Conservation (phyloP, 2,888 invertebrate genomes). For the Laothoe populi region DNA sequence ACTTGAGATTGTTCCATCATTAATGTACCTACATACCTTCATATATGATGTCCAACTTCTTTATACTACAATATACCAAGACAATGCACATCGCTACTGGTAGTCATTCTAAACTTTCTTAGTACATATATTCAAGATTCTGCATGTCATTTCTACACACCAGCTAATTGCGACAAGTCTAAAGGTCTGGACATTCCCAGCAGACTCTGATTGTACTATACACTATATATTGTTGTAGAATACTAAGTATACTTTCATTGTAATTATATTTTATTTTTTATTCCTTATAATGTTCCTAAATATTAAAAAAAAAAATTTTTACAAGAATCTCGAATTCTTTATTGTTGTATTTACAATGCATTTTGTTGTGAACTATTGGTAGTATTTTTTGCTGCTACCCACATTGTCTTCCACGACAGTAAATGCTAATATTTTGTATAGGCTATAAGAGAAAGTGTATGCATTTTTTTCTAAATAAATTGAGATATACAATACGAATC, state of each 20-base stretch:
- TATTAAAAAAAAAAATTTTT: background rate
- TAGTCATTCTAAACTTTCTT: too few relatives aligned
- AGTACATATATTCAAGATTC: too few relatives aligned
- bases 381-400: too few relatives aligned
- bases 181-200: background rate
- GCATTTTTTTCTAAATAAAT: too few relatives aligned
- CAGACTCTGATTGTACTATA: background rate
- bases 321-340: background rate
- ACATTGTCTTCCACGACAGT: too few relatives aligned
- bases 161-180: too few relatives aligned
- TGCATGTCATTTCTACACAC: background rate
- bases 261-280: background rate
- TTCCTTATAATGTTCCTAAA: background rate
- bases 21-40: slow-evolving; percentile 72
- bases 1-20: slow-evolving; percentile 97
- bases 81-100: too few relatives aligned
- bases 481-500: too few relatives aligned
- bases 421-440: too few relatives aligned
- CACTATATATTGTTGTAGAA: background rate
- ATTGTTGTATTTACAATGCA: background rate
- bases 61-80: too few relatives aligned
- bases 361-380: background rate
- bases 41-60: background rate
- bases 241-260: slow-evolving; percentile 1
- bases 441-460: too few relatives aligned